Evolutionary conservation across 2,888 invertebrate genomes (phyloP), one percentile per base, ranked within the genome.

Genomic region (Phortica magna): DNA sequence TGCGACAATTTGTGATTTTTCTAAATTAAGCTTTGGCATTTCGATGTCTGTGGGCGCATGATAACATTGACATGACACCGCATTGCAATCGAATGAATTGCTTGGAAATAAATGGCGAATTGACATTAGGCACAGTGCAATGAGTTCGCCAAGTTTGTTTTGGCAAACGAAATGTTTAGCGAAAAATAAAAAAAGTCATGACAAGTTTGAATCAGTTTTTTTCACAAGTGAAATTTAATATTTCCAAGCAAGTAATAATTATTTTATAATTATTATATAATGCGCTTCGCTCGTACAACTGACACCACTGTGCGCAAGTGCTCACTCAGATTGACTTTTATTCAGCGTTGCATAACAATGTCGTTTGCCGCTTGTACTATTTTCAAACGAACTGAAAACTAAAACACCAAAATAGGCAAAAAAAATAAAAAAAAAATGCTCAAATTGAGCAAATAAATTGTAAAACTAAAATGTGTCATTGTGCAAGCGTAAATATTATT

Each of bases 281-380:
- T 61, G 0, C 7, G 0, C 61, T 2, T 61, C 7, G 7, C 19
- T 59, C 2, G 7, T 22, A 19, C 22, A 61, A 61, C 3, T 19
- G 6, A n/a, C 1, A 31, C 64, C 65, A 65, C 65, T 65, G 65
- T 65, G 65, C 65, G 0, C 17, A 59, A 59, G 19, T 61, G 61
- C 14, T 19, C 22, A 48, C 31, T 55, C 41, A 42, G 48, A 39
- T 72, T 31, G 39, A 72, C 7, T 72, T 39, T n/a, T 14, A 86
- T 83, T 85, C 87, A 86, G 74, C 76, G 82, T 83, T 76, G 79
- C 79, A 78, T 80, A 87, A 80, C 82, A 22, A 70, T 9, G 6
- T 48, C 48, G 19, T 22, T 68, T 42, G 43, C 19, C 7, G 14
- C 14, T 65, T 67, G 67, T n/a, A 17, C 14, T 55, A 17, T 55